These are phyloP conservation scores for Ips typographus DNA, from an alignment of 1,140 invertebrate genomes.

Conservation along the genomic window DNA sequence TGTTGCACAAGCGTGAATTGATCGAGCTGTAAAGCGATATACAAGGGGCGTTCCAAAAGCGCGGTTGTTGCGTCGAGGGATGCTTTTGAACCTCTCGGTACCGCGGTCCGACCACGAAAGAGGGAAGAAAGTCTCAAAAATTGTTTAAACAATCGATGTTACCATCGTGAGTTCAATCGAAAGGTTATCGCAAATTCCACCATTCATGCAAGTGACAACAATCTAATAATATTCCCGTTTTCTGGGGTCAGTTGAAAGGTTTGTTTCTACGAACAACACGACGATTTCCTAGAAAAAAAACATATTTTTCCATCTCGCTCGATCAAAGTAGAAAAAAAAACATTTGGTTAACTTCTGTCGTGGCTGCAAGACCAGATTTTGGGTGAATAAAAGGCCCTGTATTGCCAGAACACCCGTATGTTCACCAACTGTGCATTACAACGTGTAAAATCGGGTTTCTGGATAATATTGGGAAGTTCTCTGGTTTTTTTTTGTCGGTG, in stretches of 20 bases:
- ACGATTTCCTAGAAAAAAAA: too few relatives aligned
- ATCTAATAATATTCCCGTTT: slow-evolving; percentile 8
- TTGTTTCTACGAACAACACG: background rate
- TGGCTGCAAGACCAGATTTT: slow-evolving; percentile 15
- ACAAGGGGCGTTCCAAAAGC: background rate
- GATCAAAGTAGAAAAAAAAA: background rate
- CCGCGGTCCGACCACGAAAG: background rate
- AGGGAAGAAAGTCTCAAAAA: background rate
- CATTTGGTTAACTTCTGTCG: slow-evolving; percentile 26
- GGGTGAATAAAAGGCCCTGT: slow-evolving; percentile 19
- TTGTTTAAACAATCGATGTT: background rate
- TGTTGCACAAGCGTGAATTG: slow-evolving; percentile 26
- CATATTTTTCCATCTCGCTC: too few relatives aligned
- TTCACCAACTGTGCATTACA: slow-evolving; percentile 21
- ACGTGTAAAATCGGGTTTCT: slow-evolving; percentile 20
- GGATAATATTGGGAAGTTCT: slow-evolving; percentile 22
- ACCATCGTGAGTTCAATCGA: background rate
- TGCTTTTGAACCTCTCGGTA: background rate
- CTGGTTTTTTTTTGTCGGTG: slow-evolving; percentile 16
- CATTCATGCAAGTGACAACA: slow-evolving; percentile 7
- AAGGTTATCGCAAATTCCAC: slow-evolving; percentile 11
- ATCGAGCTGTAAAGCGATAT: background rate
- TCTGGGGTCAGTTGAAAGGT: slow-evolving; percentile 9
- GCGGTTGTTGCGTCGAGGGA: background rate
- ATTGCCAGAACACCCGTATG: slow-evolving; percentile 22